Evolutionary conservation across 2,113 vertebrate genomes (phyloP), one percentile per base, ranked within the genome.

Genomic region (Apteryx owenii): DNA sequence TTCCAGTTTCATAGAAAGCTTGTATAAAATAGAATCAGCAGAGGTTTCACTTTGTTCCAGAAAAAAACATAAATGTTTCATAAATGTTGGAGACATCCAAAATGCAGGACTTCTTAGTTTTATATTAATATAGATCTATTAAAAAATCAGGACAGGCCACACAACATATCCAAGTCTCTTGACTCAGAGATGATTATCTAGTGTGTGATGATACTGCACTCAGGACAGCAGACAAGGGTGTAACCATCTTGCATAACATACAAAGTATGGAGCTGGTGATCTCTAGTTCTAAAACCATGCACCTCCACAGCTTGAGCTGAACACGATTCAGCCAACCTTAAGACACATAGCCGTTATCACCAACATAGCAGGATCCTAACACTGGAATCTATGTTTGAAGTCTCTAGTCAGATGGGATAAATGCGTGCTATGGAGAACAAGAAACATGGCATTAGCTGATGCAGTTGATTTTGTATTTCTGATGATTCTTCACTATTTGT

Each of bases 41-140:
- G 78, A 95, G 78, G 11, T 89, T 98, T 77, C 42, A 16, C 62
- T 92, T 96, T 96, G 71, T 60, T 91, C 61, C 36, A 80, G 58
- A 73, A 22, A 44, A 33, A 89, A 89, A 78, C 28, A 21, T 69
- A 95, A 85, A n/a, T 21, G 36, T 38, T 38, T 38, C 36, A 38
- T 38, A 38, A 38, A 38, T 38, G 36, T 38, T 38, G 21, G 53
- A 94, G 28, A 58, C 19, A 40, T 80, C 44, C 51, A 29, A 93
- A 97, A 93, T 73, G 12, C 53, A 96, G 42, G 7, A 5, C 2
- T 80, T 53, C 4, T 2, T 29, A 48, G 18, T 26, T 50, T 78
- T 78, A 8, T n/a, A 38, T 69, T 40, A 46, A 40, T 33, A 9
- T 4, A 70, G 26, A 31, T 0, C 0, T 48, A 42, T 5, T 22